Evolutionary conservation across 2,888 invertebrate genomes (phyloP).

Genomic region (Noctuana brunneofusca): DNA sequence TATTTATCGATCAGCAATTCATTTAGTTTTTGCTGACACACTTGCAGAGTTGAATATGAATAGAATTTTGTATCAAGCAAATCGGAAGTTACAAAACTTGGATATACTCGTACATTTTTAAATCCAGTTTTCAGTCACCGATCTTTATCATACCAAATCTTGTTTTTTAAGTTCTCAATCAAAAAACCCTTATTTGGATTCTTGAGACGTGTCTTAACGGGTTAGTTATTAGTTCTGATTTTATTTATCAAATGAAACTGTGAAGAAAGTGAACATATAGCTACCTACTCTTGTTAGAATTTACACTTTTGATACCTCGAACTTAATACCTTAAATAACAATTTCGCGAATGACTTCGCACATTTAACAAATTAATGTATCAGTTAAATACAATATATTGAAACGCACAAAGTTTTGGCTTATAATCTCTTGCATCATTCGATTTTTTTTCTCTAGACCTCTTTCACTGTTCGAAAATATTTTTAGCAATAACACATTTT

Average conservation of each 20-base stretch:
- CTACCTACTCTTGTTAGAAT: too few species aligned
- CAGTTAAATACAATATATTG: too few species aligned
- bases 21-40: conserved; percentile 9
- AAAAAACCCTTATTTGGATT: conserved; percentile 1
- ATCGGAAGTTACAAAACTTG: conserved; percentile 15
- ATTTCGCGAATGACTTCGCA: too few species aligned
- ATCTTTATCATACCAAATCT: conserved; percentile 1
- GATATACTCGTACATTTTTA: conserved; percentile 4
- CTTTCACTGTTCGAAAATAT: too few species aligned
- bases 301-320: too few species aligned
- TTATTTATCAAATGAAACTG: not conserved
- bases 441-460: too few species aligned
- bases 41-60: not conserved
- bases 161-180: conserved; percentile 1
- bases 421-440: too few species aligned
- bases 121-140: conserved; percentile 1
- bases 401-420: too few species aligned
- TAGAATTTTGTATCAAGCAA: not conserved
- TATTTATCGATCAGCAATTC: conserved; percentile 13
- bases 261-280: not conserved
- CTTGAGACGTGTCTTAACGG: not conserved
- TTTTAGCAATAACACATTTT: too few species aligned
- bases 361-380: too few species aligned
- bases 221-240: not conserved
- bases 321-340: too few species aligned